Percentiles rank a stretch among this genome's conserved stretches.
Conservation (phyloP, 2,797 vertebrate species). For the Botia almorhae region DNA sequence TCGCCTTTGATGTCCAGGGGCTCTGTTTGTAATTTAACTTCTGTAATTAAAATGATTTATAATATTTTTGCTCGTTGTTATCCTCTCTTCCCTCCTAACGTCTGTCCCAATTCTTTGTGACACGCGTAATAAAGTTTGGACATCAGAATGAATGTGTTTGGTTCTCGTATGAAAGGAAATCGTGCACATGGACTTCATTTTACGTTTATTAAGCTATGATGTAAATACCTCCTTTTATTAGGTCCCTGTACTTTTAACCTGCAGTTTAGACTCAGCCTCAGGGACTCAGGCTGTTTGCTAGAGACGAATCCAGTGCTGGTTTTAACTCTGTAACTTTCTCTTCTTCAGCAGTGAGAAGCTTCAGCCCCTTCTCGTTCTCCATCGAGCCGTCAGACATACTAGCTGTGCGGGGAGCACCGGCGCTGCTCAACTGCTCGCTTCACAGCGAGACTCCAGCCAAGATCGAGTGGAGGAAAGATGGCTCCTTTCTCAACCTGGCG, state of each 20-base stretch:
- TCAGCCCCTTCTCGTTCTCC: conserved; percentile 93
- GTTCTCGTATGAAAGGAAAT: conserved; percentile 1
- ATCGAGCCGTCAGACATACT: conserved; percentile 88
- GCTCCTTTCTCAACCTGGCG: conserved; percentile 88
- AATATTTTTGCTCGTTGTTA: background rate
- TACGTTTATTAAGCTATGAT: conserved; percentile 11
- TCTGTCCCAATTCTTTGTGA: conserved; percentile 5
- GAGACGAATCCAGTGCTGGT: background rate
- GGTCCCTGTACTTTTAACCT: background rate
- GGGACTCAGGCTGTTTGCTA: background rate
- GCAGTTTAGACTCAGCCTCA: background rate
- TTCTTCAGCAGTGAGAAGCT: conserved; percentile 77
- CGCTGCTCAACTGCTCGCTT: conserved; percentile 90
- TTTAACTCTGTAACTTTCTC: background rate
- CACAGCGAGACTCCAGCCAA: conserved; percentile 79
- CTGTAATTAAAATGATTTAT: conserved; percentile 34
- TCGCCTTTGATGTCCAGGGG: conserved; percentile 52
- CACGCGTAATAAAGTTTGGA: conserved; percentile 26
- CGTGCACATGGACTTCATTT: background rate
- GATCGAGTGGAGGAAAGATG: conserved; percentile 97
- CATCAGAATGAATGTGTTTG: conserved; percentile 32
- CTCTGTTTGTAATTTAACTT: conserved; percentile 4
- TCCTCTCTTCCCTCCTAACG: background rate
- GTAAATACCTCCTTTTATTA: conserved; percentile 13
- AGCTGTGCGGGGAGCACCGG: conserved; percentile 82